Percentiles rank a stretch among this genome's conserved stretches.
Conservation (phyloP, 2,113 vertebrate species). For the Muntiacus muntjak region DNA sequence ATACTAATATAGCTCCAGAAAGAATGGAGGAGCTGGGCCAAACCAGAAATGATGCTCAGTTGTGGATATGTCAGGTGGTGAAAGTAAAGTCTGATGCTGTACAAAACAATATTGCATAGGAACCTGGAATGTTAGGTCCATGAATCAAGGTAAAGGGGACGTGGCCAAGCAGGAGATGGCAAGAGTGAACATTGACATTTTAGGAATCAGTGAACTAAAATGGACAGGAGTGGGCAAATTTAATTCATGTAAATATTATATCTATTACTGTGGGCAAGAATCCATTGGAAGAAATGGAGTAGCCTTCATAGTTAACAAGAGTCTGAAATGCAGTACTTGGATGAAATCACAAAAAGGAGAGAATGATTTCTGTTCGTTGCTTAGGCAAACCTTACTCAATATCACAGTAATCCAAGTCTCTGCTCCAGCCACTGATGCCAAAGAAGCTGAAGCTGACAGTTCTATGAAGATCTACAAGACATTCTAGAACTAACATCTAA, state of each 20-base stretch:
- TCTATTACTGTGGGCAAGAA: neutral
- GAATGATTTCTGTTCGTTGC: neutral
- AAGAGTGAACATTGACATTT: neutral
- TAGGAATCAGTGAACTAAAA: neutral
- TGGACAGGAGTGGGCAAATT: neutral
- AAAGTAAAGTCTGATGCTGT: neutral
- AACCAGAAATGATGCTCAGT: neutral
- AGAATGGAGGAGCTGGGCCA: neutral
- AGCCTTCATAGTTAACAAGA: neutral
- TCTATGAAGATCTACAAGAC: neutral
- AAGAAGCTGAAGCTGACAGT: neutral
- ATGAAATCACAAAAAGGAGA: neutral
- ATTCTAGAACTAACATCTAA: neutral
- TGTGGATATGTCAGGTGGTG: neutral
- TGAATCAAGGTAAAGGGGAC: neutral
- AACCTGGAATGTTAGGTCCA: neutral
- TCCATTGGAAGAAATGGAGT: neutral
- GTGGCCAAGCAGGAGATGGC: neutral
- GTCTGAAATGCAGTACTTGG: neutral
- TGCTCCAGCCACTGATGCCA: neutral
- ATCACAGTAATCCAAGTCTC: neutral
- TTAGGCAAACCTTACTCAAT: neutral
- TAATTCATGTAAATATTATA: neutral
- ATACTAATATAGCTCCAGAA: neutral
- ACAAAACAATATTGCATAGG: neutral